Conservation (phyloP, 2,888 invertebrate species). For the Parnassius orleans region DNA sequence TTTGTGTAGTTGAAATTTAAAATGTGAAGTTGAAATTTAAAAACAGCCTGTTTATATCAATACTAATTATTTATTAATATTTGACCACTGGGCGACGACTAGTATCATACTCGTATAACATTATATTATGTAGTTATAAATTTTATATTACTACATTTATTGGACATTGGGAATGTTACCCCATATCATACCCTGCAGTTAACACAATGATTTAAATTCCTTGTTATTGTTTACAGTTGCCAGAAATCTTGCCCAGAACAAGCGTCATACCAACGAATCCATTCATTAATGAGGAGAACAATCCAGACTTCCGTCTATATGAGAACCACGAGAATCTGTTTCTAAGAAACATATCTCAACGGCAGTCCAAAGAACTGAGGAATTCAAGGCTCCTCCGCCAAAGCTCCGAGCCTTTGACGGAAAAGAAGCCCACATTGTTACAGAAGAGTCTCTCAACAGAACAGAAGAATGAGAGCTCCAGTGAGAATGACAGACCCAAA, state of each 20-base stretch:
- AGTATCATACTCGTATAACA: too few relatives aligned
- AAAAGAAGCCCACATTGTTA: slow-evolving; percentile 51
- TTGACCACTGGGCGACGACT: too few relatives aligned
- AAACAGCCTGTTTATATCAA: too few relatives aligned
- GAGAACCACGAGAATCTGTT: slow-evolving; percentile 72
- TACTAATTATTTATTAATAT: too few relatives aligned
- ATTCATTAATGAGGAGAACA: slow-evolving; percentile 52
- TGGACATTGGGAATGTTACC: too few relatives aligned
- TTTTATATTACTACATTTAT: too few relatives aligned
- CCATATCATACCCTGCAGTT: too few relatives aligned
- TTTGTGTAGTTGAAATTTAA: too few relatives aligned
- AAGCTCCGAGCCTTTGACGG: slow-evolving; percentile 65
- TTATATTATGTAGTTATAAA: too few relatives aligned
- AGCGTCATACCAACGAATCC: slow-evolving; percentile 58
- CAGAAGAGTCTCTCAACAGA: slow-evolving; percentile 71
- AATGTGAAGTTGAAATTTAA: too few relatives aligned
- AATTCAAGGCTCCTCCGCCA: slow-evolving; percentile 62
- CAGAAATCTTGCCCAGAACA: slow-evolving; percentile 66
- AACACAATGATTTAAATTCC: too few relatives aligned
- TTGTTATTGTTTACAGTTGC: slow-evolving; percentile 46
- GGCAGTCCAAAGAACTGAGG: slow-evolving; percentile 66
- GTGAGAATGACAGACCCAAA: slow-evolving; percentile 33
- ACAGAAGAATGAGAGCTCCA: slow-evolving; percentile 46
- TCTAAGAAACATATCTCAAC: slow-evolving; percentile 64
- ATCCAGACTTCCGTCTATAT: slow-evolving; percentile 56